phyloP scores from a whole-genome alignment of 2,113 vertebrate species.

The Tympanuchus pallidicinctus region DNA sequence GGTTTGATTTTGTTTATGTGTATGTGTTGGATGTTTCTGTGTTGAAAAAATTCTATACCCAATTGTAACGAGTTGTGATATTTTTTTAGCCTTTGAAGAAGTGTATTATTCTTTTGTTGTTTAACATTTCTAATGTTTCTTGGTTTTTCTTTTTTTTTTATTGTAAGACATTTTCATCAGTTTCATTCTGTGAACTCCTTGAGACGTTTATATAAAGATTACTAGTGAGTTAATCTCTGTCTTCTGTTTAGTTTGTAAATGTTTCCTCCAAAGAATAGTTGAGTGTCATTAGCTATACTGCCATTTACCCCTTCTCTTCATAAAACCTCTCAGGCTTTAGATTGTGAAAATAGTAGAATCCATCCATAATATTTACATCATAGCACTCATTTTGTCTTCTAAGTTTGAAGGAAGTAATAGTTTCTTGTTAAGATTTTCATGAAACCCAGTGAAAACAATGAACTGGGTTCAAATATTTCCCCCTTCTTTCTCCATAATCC shows the following conservation, averaged over 20 bases:
- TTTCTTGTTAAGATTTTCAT: slow-evolving; percentile 38
- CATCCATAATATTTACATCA: slow-evolving; percentile 49
- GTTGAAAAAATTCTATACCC: neutral
- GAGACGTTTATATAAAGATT: slow-evolving; percentile 89
- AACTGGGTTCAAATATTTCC: neutral
- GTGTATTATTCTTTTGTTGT: slow-evolving; percentile 35
- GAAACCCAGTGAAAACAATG: neutral
- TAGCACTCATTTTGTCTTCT: slow-evolving; percentile 22
- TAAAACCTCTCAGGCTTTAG: slow-evolving; percentile 17
- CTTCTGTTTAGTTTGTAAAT: slow-evolving; percentile 54
- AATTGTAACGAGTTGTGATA: neutral
- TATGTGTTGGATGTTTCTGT: neutral
- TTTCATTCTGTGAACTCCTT: slow-evolving; percentile 88
- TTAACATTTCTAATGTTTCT: slow-evolving; percentile 43
- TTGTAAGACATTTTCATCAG: slow-evolving; percentile 82
- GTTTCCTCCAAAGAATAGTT: neutral
- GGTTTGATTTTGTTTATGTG: neutral
- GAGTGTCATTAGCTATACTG: neutral
- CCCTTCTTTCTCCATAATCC: neutral
- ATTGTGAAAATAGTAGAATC: slow-evolving; percentile 61
- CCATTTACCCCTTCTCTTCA: slow-evolving; percentile 44
- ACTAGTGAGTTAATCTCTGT: slow-evolving; percentile 85
- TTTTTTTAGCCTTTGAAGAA: slow-evolving; percentile 45
- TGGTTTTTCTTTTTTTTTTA: slow-evolving; percentile 55
- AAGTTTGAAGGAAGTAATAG: slow-evolving; percentile 1